Evolutionary conservation across 2,797 vertebrate genomes (phyloP).

Genomic region (Etheostoma perlongum): DNA sequence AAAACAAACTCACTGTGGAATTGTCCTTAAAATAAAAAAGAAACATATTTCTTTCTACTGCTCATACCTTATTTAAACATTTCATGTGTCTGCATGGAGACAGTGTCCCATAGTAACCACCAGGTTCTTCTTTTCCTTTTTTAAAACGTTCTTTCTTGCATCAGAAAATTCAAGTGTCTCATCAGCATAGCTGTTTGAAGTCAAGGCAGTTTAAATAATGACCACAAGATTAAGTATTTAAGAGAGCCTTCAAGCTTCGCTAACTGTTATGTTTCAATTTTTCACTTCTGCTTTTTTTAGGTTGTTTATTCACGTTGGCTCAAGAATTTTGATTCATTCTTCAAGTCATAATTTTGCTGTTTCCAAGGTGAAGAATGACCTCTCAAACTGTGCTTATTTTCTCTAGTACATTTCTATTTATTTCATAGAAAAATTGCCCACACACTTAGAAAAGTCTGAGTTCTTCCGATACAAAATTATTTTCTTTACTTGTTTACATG

Average conservation of each 20-base stretch:
- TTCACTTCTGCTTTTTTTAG: too few species aligned
- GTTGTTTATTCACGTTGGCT: too few species aligned
- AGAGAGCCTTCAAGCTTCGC: too few species aligned
- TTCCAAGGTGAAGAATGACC: conserved; percentile 17
- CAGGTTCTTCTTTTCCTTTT: too few species aligned
- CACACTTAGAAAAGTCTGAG: neutral
- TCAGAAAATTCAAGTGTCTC: neutral
- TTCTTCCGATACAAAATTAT: neutral
- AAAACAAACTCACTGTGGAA: neutral
- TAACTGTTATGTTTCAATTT: too few species aligned
- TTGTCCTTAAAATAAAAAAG: neutral
- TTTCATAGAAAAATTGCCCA: neutral
- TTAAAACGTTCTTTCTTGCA: neutral
- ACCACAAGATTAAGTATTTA: neutral
- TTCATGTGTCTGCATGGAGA: conserved; percentile 12
- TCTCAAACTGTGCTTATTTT: neutral
- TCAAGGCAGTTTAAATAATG: neutral
- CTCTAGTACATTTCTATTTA: neutral
- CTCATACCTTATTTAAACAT: neutral
- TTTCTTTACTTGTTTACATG: neutral
- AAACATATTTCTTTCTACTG: neutral
- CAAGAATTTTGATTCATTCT: neutral
- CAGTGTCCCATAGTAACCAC: conserved; percentile 17
- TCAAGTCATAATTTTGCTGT: neutral
- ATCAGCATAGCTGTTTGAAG: neutral